These are phyloP conservation scores for Leptopilina syphax DNA, from an alignment of 2,888 invertebrate genomes.

Conservation along the genomic window DNA sequence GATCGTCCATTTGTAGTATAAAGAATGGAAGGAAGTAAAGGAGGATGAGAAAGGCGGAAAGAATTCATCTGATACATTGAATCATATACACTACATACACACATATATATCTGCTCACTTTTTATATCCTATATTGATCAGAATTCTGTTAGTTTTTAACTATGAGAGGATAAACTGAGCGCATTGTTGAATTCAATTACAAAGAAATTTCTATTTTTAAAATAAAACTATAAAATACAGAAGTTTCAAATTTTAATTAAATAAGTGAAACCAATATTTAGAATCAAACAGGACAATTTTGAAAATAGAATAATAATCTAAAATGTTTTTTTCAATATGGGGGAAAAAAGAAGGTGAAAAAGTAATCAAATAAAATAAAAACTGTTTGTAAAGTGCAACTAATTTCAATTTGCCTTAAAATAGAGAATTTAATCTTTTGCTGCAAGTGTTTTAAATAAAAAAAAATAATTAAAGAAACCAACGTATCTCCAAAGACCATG, in stretches of 20 bases:
- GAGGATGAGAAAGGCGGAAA: constrained; percentile 19
- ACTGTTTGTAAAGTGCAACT: not conserved
- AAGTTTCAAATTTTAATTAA: not conserved
- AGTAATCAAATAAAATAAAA: not conserved
- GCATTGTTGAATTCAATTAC: not conserved
- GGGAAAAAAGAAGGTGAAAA: not conserved
- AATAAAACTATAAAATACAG: not conserved
- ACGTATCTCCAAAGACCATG: constrained; percentile 39
- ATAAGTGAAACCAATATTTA: not conserved
- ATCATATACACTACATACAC: constrained; percentile 20
- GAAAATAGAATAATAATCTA: not conserved
- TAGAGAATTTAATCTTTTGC: not conserved
- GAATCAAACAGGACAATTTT: not conserved
- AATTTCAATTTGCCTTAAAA: not conserved
- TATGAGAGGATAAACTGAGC: constrained; percentile 22
- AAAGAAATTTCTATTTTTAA: not conserved
- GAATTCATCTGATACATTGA: constrained; percentile 27
- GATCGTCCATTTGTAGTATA: constrained; percentile 22
- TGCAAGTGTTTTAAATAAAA: not conserved
- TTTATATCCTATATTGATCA: constrained; percentile 22
- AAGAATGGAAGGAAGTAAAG: constrained; percentile 11
- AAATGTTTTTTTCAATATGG: not conserved
- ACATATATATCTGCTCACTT: not conserved
- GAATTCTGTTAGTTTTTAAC: constrained; percentile 19
- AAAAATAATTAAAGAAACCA: constrained; percentile 39